Base-by-base conservation (phyloP, 2,113 vertebrate genomes). In the Colossoma macropomum region DNA sequence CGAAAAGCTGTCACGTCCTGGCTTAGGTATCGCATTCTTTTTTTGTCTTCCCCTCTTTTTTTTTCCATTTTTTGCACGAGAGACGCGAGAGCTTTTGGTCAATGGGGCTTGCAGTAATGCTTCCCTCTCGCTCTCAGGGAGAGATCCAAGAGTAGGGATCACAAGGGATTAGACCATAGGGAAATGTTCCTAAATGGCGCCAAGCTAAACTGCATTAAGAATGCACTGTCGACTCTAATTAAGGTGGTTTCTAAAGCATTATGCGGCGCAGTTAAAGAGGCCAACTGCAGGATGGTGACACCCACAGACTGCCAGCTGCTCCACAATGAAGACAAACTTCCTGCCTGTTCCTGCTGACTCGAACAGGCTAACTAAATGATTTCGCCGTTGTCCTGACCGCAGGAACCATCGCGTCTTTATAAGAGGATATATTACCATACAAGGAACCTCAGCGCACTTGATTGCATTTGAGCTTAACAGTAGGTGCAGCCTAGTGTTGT, bases 241-340 rank as follows among this genome's bases (percentile, higher is more conserved):
- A 92, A 89, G 85, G 88, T 87, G 86, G 87, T 85, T 87, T 92
- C 89, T 91, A 90, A 89, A 87, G 88, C 88, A 89, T 88, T 88
- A 90, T 71, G 63, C 82, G 81, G 81, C 84, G 85, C 88, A 89
- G 84, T 86, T 91, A 89, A 90, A 88, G 84, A 30, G 75, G 86
- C 87, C 91, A 94, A 95, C 94, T 94, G 86, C 84, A 93, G 93
- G 92, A 92, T 93, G 93, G 94, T 96, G 96, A 95, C 95, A 95
- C 91, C 89, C 38, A 90, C 91, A 91, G 92, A 95, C 93, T 90
- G 90, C 93, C 95, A 96, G 95, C 95, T 97, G 96, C 93, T 91
- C 92, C 90, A 93, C 93, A 95, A 90, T 95, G 93, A 95, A 93
- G 95, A 95, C 93, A 93, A 84, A 92, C 94, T 91, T 89, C 87